These are phyloP conservation scores for Danionella dracula DNA, from an alignment of 2,797 vertebrate species.

Conservation along the genomic window DNA sequence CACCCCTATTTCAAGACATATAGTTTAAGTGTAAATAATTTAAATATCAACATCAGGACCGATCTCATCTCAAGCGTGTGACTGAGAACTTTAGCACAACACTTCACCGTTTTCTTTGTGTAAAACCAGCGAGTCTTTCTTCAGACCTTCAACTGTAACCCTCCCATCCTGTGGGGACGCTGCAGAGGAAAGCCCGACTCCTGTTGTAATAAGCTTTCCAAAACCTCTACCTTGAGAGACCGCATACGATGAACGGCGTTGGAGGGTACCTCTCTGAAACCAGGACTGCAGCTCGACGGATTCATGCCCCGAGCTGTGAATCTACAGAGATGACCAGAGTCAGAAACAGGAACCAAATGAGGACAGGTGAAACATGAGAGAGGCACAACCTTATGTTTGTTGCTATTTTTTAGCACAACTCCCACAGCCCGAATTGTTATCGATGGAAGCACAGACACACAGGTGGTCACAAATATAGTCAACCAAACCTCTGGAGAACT, in stretches of 20 bases:
- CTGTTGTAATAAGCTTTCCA: constrained; percentile 65
- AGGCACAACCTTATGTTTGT: constrained; percentile 62
- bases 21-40: too few relatives aligned
- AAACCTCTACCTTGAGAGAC: constrained; percentile 76
- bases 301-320: constrained; percentile 52
- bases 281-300: constrained; percentile 57
- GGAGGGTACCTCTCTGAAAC: constrained; percentile 42
- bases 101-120: neutral
- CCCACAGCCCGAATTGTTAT: constrained; percentile 57
- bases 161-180: constrained; percentile 27
- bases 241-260: constrained; percentile 76
- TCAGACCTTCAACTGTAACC: constrained; percentile 19
- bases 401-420: constrained; percentile 35
- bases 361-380: neutral
- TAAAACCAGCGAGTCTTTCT: neutral
- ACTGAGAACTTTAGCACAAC: neutral
- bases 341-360: neutral
- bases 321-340: constrained; percentile 42
- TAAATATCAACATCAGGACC: too few relatives aligned
- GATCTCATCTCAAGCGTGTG: too few relatives aligned
- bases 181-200: constrained; percentile 25
- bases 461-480: constrained; percentile 72
- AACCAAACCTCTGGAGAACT: constrained; percentile 70
- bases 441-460: constrained; percentile 69
- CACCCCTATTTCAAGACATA: too few relatives aligned